Evolutionary conservation across 1,140 invertebrate genomes (phyloP).

Genomic region (Drosophila arawakana): DNA sequence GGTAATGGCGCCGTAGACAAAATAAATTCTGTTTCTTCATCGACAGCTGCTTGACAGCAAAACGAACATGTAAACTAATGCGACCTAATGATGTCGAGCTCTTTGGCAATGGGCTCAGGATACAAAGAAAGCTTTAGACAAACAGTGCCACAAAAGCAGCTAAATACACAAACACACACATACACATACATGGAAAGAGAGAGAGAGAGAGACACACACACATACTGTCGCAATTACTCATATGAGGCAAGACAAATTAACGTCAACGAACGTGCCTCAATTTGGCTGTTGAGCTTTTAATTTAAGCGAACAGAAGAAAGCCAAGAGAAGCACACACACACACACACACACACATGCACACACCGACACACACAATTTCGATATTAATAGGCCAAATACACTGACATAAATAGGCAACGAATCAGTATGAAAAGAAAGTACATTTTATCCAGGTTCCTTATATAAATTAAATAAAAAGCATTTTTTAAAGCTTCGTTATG

Average conservation of each 20-base stretch:
- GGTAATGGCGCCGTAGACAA: constrained; percentile 18
- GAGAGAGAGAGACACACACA: background rate
- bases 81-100: constrained; percentile 48
- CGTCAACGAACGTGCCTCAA: constrained; percentile 56
- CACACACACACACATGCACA: constrained; percentile 1
- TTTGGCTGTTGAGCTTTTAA: constrained; percentile 60
- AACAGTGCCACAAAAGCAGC: constrained; percentile 8
- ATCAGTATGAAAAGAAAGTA: background rate
- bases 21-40: constrained; percentile 1
- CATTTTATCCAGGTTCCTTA: too few relatives aligned
- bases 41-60: constrained; percentile 47
- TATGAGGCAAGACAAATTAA: constrained; percentile 56
- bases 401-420: background rate
- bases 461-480: too few relatives aligned
- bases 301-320: constrained; percentile 21
- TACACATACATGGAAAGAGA: background rate
- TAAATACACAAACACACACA: constrained; percentile 19
- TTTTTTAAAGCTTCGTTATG: too few relatives aligned
- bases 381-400: constrained; percentile 16
- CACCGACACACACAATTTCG: background rate
- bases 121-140: constrained; percentile 30
- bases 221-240: constrained; percentile 43
- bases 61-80: constrained; percentile 63
- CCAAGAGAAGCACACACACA: constrained; percentile 7
- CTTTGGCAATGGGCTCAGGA: constrained; percentile 21